Conservation (phyloP, 2,113 vertebrate genomes). For the Piaya cayana region DNA sequence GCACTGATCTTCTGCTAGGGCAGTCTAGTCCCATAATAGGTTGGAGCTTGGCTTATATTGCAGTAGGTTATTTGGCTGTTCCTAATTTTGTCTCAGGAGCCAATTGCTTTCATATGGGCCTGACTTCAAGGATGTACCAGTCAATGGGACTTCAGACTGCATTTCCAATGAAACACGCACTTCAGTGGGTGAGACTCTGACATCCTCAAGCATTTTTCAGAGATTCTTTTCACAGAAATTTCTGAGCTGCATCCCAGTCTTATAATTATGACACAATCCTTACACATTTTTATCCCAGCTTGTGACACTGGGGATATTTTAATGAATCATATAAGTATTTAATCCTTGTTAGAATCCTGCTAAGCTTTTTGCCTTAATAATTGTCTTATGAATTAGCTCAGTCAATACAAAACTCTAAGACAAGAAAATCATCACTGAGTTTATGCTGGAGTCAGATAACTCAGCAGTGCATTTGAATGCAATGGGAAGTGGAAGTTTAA, state of each 20-base stretch:
- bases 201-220: not conserved
- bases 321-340: constrained; percentile 21
- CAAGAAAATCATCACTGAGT: constrained; percentile 21
- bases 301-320: constrained; percentile 27
- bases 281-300: constrained; percentile 34
- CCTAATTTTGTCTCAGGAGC: not conserved
- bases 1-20: not conserved
- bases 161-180: not conserved
- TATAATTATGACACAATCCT: constrained; percentile 25
- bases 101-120: not conserved
- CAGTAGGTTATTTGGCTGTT: not conserved
- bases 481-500: constrained; percentile 50
- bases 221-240: not conserved
- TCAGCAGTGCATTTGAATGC: constrained; percentile 18
- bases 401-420: constrained; percentile 4
- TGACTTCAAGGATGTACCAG: not conserved
- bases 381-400: constrained; percentile 31
- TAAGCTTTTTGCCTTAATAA: constrained; percentile 42
- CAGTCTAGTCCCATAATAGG: not conserved
- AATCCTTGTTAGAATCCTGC: constrained; percentile 38
- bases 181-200: not conserved
- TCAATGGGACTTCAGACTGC: not conserved
- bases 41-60: not conserved
- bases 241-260: not conserved
- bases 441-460: constrained; percentile 9